Evolutionary conservation across 1,140 invertebrate species (phyloP), one percentile per base, ranked within the genome.

Genomic region (Calephelis virginiensis): DNA sequence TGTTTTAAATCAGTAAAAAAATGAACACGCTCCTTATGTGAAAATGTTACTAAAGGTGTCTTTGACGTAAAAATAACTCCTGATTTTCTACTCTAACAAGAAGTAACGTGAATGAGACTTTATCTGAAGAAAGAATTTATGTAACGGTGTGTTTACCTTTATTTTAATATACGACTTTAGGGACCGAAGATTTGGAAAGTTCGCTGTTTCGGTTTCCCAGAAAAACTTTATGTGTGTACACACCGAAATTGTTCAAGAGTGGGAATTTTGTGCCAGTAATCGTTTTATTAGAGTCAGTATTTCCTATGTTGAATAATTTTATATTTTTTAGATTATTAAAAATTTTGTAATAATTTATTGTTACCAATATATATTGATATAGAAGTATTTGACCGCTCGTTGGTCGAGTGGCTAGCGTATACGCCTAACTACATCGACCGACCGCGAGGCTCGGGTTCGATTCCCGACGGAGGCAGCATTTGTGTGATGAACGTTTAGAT

Each of bases 31-130:
- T n/a, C n/a, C n/a, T n/a, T 11, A 53, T 10, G 1, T 28, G 50
- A 53, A 4, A 28, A 53, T 53, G 8, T 13, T 53, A 53, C 17
- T 53, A 53, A 53, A 53, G 49, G 1, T 53, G 12, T 14, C 49
- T 53, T 28, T 17, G 49, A 9, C 49, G 12, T 10, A 56, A 37
- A 56, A 56, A 37, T 37, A 12, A 10, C 50, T 6, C 10, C 50
- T 56, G 17, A 56, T 11, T 56, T 56, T 28, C 17, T 56, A n/a
- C 14, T 56, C 50, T 56, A 56, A 56, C 50, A 11, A 56, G 17
- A 56, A 56, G 50, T 56, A 56, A 56, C 17, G 50, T 56, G 50
- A 56, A 56, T 56, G 17, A 56, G 50, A 37, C 50, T 56, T 56
- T 56, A 56, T 56, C 50, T 56, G 9, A 17, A 6, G 50, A 37